Evolutionary conservation across 1,140 invertebrate species (phyloP).

Genomic region (Caenorhabditis brenneri): DNA sequence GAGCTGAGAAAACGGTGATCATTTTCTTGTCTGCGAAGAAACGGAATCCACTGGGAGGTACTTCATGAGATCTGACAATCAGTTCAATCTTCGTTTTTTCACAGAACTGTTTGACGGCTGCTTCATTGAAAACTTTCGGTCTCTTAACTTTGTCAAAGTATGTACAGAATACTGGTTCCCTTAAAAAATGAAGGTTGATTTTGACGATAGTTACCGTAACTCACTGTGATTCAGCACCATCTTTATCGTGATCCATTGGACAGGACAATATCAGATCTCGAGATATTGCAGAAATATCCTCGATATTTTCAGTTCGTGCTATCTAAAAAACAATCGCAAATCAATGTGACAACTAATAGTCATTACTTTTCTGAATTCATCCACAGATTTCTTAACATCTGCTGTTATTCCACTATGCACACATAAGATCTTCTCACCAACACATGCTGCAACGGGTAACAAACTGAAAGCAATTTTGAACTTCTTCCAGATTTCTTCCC

Average conservation of each 20-base stretch:
- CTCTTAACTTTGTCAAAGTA: not conserved
- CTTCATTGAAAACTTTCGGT: not conserved
- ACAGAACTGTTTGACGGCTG: not conserved
- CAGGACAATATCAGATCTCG: not conserved
- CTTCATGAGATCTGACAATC: constrained; percentile 2
- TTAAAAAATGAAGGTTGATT: not conserved
- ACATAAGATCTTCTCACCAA: constrained; percentile 13
- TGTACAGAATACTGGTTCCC: not conserved
- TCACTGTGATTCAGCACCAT: not conserved
- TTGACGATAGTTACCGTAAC: not conserved
- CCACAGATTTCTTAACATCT: not conserved
- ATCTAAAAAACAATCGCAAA: not conserved
- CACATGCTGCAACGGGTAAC: not conserved
- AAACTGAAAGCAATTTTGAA: not conserved
- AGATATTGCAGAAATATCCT: not conserved
- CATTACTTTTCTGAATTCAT: not conserved
- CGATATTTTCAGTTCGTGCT: not conserved
- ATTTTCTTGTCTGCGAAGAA: constrained; percentile 1
- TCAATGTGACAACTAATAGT: not conserved
- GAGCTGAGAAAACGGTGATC: not conserved
- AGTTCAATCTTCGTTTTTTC: not conserved
- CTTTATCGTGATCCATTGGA: not conserved
- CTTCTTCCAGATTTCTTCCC: not conserved
- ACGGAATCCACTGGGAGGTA: not conserved
- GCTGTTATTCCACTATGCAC: constrained; percentile 6